These are phyloP conservation scores for Leptothorax acervorum DNA, from an alignment of 2,888 invertebrate genomes.

Conservation along the genomic window DNA sequence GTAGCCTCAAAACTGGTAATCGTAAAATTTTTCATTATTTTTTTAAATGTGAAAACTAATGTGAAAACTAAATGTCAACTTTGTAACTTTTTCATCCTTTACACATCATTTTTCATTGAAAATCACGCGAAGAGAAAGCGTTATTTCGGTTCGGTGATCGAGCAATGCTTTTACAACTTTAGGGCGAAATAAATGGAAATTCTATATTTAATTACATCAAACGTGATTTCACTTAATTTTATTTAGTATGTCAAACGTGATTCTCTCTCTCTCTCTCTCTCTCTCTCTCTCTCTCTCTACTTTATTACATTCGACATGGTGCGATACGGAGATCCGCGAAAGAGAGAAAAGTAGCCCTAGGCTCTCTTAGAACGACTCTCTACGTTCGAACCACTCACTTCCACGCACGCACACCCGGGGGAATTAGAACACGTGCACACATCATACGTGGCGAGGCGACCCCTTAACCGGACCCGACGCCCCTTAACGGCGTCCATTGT, in stretches of 20 bases:
- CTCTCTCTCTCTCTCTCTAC: too few relatives aligned
- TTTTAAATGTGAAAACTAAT: background rate
- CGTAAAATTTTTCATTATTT: background rate
- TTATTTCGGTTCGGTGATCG: background rate
- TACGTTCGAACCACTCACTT: slow-evolving; percentile 13
- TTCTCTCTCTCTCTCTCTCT: too few relatives aligned
- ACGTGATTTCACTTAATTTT: background rate
- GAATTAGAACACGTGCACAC: slow-evolving; percentile 50
- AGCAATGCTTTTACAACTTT: slow-evolving; percentile 3
- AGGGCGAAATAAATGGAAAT: slow-evolving; percentile 7
- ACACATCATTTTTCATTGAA: background rate
- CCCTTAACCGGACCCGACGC: slow-evolving; percentile 61
- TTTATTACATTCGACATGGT: background rate
- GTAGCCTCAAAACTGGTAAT: background rate
- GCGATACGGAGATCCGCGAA: background rate
- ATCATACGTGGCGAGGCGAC: slow-evolving; percentile 53
- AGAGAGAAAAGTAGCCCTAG: background rate
- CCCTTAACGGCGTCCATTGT: slow-evolving; percentile 69
- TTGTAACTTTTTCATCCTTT: background rate
- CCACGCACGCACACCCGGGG: slow-evolving; percentile 1
- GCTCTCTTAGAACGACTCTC: slow-evolving; percentile 11
- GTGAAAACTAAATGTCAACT: background rate
- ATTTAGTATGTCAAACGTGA: too few relatives aligned
- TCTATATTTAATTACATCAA: background rate
- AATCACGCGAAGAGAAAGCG: background rate